These are phyloP conservation scores for Liodrosophila aerea DNA, from an alignment of 2,888 invertebrate genomes.

Conservation along the genomic window DNA sequence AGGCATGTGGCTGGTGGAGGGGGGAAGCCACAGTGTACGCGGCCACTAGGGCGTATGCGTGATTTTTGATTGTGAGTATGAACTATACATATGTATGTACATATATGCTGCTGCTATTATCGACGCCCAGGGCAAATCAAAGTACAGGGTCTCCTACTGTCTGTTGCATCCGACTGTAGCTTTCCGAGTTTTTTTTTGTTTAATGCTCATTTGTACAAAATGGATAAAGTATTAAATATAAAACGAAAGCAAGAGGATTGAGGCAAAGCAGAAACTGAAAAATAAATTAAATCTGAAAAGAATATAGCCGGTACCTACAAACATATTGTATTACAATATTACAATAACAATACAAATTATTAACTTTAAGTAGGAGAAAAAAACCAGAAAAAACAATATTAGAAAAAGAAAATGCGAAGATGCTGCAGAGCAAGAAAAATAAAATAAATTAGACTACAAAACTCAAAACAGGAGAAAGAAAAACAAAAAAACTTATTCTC, in stretches of 20 bases:
- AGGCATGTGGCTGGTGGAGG: too few species aligned
- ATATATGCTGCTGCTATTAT: not conserved
- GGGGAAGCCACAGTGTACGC: too few species aligned
- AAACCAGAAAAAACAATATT: not conserved
- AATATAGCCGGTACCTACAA: conserved; percentile 66
- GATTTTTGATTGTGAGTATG: conserved; percentile 2
- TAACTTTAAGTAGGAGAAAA: conserved; percentile 69
- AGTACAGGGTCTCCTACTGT: too few species aligned
- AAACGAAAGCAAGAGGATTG: conserved; percentile 3
- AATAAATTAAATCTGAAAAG: conserved; percentile 15
- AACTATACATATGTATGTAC: too few species aligned
- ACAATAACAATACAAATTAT: conserved; percentile 54
- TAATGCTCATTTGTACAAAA: conserved; percentile 32
- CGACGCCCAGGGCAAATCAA: too few species aligned
- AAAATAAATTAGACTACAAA: conserved; percentile 72
- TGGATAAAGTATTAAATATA: conserved; percentile 19
- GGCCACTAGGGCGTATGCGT: too few species aligned
- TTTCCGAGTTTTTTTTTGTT: conserved; percentile 8
- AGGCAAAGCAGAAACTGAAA: conserved; percentile 25
- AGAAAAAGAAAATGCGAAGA: conserved; percentile 9
- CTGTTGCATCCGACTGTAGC: too few species aligned
- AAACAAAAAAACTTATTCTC: conserved; percentile 3
- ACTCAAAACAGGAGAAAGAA: conserved; percentile 42
- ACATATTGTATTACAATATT: conserved; percentile 69
- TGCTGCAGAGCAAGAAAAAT: conserved; percentile 51